These are phyloP conservation scores for Brachyalestes nurse DNA, from an alignment of 2,797 vertebrate species.

Conservation along the genomic window DNA sequence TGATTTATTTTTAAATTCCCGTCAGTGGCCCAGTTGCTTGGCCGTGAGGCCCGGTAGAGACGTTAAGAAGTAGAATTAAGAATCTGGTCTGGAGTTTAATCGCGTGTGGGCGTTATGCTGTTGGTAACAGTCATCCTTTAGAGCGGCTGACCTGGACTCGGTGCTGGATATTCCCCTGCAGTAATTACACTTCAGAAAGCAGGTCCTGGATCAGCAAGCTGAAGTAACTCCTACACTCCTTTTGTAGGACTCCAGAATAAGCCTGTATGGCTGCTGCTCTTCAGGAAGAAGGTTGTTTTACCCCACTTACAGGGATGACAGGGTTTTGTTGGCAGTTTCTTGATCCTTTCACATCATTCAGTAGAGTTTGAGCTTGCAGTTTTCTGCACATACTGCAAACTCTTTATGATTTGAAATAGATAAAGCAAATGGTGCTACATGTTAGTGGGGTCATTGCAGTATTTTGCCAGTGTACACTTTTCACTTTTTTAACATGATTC, in stretches of 20 bases:
- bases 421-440: not conserved
- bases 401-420: not conserved
- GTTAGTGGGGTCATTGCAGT: too few relatives aligned
- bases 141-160: not conserved
- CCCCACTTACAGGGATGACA: not conserved
- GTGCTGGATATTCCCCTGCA: conserved; percentile 2
- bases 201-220: not conserved
- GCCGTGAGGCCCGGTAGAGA: not conserved
- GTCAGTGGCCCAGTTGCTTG: conserved; percentile 6
- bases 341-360: conserved; percentile 12
- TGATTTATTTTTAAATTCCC: conserved; percentile 35
- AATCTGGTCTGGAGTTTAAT: conserved; percentile 15
- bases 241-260: conserved; percentile 8
- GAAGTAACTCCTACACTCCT: not conserved
- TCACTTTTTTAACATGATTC: not conserved
- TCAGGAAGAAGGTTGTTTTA: not conserved
- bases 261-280: not conserved
- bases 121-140: not conserved
- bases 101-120: conserved; percentile 13
- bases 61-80: conserved; percentile 12
- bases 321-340: not conserved
- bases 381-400: not conserved
- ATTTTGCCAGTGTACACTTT: not conserved
- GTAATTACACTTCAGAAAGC: conserved; percentile 18
- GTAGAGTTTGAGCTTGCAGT: not conserved